Percentiles rank a stretch among this genome's conserved stretches.
Conservation (phyloP, 2,888 invertebrate genomes). For the Diarsia dahlii region DNA sequence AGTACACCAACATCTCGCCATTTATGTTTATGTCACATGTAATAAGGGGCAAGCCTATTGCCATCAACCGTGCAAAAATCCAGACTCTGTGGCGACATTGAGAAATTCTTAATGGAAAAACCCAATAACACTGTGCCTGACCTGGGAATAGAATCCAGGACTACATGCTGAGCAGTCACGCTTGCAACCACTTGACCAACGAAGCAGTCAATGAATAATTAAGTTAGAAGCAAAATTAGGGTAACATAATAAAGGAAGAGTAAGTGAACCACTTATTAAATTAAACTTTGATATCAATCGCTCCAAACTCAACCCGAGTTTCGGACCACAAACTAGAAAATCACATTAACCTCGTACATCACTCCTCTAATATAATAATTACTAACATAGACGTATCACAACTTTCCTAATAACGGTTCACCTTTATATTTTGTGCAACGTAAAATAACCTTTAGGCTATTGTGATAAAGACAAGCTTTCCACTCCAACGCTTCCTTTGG, state of each 20-base stretch:
- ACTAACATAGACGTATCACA: slow-evolving; percentile 60
- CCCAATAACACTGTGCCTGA: too few relatives aligned
- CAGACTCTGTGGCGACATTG: too few relatives aligned
- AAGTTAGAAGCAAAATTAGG: background rate
- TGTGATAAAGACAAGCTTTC: slow-evolving; percentile 51
- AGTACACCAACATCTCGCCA: too few relatives aligned
- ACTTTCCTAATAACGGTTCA: slow-evolving; percentile 67
- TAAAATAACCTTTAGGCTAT: slow-evolving; percentile 56
- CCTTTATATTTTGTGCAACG: slow-evolving; percentile 32
- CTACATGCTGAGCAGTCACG: too few relatives aligned
- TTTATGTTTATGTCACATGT: too few relatives aligned
- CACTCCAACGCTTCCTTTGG: slow-evolving; percentile 64
- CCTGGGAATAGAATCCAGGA: too few relatives aligned
- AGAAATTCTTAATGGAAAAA: too few relatives aligned
- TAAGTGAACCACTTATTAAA: slow-evolving; percentile 30
- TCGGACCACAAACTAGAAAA: slow-evolving; percentile 25
- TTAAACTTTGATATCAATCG: slow-evolving; percentile 29
- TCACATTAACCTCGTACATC: slow-evolving; percentile 48
- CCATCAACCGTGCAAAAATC: too few relatives aligned
- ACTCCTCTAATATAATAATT: slow-evolving; percentile 18
- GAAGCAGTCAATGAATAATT: background rate
- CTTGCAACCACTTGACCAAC: too few relatives aligned
- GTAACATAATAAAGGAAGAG: background rate
- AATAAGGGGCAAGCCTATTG: too few relatives aligned
- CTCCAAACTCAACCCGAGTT: slow-evolving; percentile 22